Evolutionary conservation across 1,140 invertebrate genomes (phyloP).

Genomic region (Pentalonia nigronervosa): DNA sequence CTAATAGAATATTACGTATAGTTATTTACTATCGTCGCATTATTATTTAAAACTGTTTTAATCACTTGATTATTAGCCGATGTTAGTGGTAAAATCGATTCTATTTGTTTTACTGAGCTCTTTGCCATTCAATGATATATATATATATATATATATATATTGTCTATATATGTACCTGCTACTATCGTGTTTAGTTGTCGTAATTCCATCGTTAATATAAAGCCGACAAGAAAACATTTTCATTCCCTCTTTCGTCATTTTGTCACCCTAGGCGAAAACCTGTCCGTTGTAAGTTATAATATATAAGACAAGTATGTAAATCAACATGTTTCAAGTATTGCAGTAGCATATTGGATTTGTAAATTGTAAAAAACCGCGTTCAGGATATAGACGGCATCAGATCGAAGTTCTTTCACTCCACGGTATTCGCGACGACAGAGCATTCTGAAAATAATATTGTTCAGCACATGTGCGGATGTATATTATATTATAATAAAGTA

Average conservation of each 20-base stretch:
- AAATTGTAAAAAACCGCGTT: neutral
- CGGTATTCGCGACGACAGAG: neutral
- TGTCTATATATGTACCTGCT: neutral
- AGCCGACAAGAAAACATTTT: slow-evolving; percentile 9
- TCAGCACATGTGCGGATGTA: neutral
- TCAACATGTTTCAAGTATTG: neutral
- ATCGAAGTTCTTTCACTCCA: neutral
- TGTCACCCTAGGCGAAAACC: slow-evolving; percentile 6
- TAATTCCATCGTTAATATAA: slow-evolving; percentile 13
- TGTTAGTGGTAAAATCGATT: neutral
- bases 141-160: neutral
- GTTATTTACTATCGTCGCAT: too few species aligned
- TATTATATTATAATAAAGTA: neutral
- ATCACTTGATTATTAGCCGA: neutral
- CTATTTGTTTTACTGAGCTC: neutral
- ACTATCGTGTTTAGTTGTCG: neutral
- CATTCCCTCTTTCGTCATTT: slow-evolving; percentile 8
- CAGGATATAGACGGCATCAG: neutral
- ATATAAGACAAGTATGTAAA: slow-evolving; percentile 20
- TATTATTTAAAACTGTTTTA: neutral
- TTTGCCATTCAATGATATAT: neutral
- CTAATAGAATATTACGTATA: too few species aligned
- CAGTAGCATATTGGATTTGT: neutral
- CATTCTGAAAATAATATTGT: neutral
- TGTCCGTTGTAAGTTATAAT: neutral